Base-by-base conservation (phyloP, 2,888 invertebrate species). In the Callinectes sapidus region DNA sequence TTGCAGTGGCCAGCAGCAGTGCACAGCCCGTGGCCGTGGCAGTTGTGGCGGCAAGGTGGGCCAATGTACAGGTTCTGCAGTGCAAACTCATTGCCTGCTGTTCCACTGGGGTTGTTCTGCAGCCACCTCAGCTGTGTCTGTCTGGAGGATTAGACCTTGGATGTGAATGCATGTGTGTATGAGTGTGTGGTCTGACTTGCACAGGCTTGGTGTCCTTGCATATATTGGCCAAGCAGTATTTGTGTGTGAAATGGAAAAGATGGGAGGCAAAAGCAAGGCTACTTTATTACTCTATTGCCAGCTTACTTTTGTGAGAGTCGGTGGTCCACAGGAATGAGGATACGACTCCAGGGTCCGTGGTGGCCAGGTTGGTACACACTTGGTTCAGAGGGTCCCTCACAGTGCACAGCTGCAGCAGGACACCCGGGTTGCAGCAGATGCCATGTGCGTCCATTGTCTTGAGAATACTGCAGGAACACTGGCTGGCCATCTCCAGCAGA, bases 391-490 rank as follows among this genome's bases (percentile, higher is more conserved):
- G 95, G 95, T 95, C 95, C 95, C 95, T 2, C 95, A 95, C 71
- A 96, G 93, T 87, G 95, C 94, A 14, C 95, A 94, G 54, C 95
- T 32, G 91, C 66, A 61, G 95, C 95, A 92, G 95, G 95, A 94
- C 96, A 96, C 1, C 95, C 95, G 28, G 95, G 95, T 90, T 95
- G 95, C 13, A 96, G 95, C 39, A 96, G 95, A 0, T 89, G 93
- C 96, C 96, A 96, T 14, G 95, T 95, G 87, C 95, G 95, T 6
- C 96, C 96, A 54, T 95, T 95, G 93, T 95, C 95, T 85, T 95
- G 95, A 89, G 95, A 95, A 95, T 95, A 96, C 95, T 96, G 95
- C 28, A 96, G 95, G 91, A 95, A 94, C n/a, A 96, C 96, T 3
- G 94, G 94, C 16, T 90, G n/a, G 2, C 54, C 42, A 5, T n/a